Evolutionary conservation across 2,888 invertebrate species (phyloP), one percentile per base, ranked within the genome.

Genomic region (Artemia sinica): DNA sequence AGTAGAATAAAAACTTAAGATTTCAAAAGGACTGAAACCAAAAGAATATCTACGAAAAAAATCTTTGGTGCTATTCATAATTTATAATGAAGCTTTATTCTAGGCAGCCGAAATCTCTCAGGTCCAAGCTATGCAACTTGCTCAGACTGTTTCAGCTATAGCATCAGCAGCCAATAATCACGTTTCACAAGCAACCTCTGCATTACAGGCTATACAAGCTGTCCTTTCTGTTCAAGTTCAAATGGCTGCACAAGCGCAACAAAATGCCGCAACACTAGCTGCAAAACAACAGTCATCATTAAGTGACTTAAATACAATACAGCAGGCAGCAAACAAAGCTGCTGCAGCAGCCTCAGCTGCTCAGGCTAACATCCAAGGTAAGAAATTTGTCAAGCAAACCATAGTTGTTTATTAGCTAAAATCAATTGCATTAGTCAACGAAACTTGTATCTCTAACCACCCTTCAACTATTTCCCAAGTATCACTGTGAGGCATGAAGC

Each of bases 191-290:
- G 71, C 73, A 2, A 71, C 72, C 14, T 72, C 73, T 5, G 73
- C 74, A 13, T 71, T 73, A 0, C 73, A 73, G 13, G 74, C 73
- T 3, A 72, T 72, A n/a, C 72, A 72, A 50, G 72, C 72, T 11
- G 68, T 69, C 67, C 72, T 72, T 68, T 72, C 72, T 6, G 72
- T 72, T 10, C 74, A 74, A 65, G 72, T 73, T 11, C 74, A 74
- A 70, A 74, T 74, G 73, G 74, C 73, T 50, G 12, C 67, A 50
- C 74, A 74, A 69, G 74, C 74, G 66, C 73, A 74, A 68, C 73
- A 73, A 65, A 74, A 74, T 66, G 74, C 74, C 67, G 72, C 72
- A 52, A 72, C 73, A 0, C 68, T 74, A 9, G 72, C 73, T 2
- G 72, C 71, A n/a, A 74, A 74, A 69, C 74, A 73, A 68, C 74